Evolutionary conservation across 2,113 vertebrate genomes (phyloP).

Genomic region (Cisticola juncidis): DNA sequence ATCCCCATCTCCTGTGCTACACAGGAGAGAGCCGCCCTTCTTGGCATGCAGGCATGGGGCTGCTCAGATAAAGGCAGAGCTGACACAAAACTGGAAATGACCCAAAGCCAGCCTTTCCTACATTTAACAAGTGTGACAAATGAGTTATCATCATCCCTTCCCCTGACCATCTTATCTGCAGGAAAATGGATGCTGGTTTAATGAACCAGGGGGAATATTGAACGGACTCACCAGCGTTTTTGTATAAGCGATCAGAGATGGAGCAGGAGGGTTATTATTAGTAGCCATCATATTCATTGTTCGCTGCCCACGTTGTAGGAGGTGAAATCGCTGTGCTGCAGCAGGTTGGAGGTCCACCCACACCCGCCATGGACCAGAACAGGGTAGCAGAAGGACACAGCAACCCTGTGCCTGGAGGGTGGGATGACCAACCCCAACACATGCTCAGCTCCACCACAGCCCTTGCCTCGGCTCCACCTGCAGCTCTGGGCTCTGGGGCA

Average conservation of each 20-base stretch:
- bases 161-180: neutral
- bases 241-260: neutral
- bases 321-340: neutral
- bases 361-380: neutral
- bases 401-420: neutral
- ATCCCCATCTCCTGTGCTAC: neutral
- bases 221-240: neutral
- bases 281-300: neutral
- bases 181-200: slow-evolving; percentile 10
- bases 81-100: slow-evolving; percentile 27
- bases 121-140: slow-evolving; percentile 53
- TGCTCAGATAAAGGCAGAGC: slow-evolving; percentile 2
- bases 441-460: neutral
- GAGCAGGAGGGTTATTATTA: neutral
- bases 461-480: accelerated
- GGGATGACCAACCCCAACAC: neutral
- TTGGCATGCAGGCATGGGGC: neutral
- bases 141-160: slow-evolving; percentile 25
- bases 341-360: neutral
- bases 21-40: accelerated
- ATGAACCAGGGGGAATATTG: neutral
- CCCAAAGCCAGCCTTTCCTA: slow-evolving; percentile 38
- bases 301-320: neutral
- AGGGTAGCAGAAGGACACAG: neutral
- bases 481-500: neutral